phyloP scores from a whole-genome alignment of 2,888 invertebrate species.

The Clusia tigrina region DNA sequence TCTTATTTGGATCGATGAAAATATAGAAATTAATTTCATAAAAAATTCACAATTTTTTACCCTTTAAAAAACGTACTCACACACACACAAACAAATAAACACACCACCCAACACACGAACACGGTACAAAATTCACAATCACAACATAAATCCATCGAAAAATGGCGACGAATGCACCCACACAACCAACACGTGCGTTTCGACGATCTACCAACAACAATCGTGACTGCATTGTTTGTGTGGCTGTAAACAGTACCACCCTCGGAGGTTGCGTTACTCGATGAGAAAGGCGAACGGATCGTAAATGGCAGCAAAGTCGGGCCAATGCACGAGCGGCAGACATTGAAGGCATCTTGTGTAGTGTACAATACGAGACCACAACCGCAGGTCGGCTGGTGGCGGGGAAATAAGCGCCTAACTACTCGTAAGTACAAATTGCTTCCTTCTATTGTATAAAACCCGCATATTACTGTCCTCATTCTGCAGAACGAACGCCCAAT shows the following conservation, averaged over 20 bases:
- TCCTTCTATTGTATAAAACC: no score
- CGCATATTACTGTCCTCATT: no score
- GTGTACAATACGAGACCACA: conserved; percentile 85
- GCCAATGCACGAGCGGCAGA: conserved; percentile 63
- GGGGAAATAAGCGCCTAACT: conserved; percentile 73
- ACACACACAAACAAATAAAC: conserved; percentile 2
- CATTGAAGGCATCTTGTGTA: conserved; percentile 59
- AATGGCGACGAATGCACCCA: conserved; percentile 20
- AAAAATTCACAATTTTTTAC: conserved; percentile 47
- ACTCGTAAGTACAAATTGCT: conserved; percentile 64
- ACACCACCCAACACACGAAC: conserved; percentile 20
- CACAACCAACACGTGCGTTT: conserved; percentile 26
- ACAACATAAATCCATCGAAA: conserved; percentile 5
- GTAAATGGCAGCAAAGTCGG: conserved; percentile 66
- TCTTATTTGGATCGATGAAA: background rate
- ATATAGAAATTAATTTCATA: conserved; percentile 42
- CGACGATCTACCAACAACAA: conserved; percentile 31
- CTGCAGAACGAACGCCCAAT: no score
- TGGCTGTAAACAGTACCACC: conserved; percentile 77
- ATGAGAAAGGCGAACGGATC: conserved; percentile 71
- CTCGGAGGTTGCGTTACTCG: conserved; percentile 76
- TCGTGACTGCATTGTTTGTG: conserved; percentile 33
- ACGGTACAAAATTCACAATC: conserved; percentile 19
- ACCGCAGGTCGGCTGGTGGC: conserved; percentile 86
- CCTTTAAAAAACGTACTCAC: conserved; percentile 28